These are phyloP conservation scores for Rhombomys opimus DNA, from an alignment of 2,113 vertebrate species.

Conservation along the genomic window DNA sequence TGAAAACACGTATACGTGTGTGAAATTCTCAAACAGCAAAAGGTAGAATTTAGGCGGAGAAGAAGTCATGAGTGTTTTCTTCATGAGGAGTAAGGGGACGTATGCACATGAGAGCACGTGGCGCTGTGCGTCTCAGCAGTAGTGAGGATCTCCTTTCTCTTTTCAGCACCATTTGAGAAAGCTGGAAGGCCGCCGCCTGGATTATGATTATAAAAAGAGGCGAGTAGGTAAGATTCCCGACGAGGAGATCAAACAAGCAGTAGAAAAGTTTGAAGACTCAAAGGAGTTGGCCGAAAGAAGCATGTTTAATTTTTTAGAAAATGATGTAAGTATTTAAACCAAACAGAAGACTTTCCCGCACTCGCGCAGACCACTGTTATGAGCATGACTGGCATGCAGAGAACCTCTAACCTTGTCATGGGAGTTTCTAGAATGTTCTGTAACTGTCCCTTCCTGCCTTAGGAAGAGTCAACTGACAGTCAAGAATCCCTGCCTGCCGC, in stretches of 20 bases:
- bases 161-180: conserved; percentile 95
- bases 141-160: neutral
- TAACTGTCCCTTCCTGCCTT: neutral
- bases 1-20: rapidly evolving
- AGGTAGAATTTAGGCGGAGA: neutral
- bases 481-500: neutral
- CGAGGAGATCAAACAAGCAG: conserved; percentile 94
- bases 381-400: neutral
- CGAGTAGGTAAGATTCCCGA: conserved; percentile 94
- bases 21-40: neutral
- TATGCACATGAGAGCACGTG: rapidly evolving
- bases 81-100: neutral
- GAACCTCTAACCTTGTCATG: neutral
- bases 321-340: conserved; percentile 91
- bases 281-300: conserved; percentile 96
- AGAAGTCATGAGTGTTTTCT: neutral
- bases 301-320: conserved; percentile 99
- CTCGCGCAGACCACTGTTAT: neutral
- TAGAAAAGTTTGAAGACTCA: conserved; percentile 98
- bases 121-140: neutral
- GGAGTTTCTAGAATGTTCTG: neutral
- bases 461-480: neutral
- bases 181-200: conserved; percentile 95
- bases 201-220: conserved; percentile 98
- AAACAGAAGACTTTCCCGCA: conserved; percentile 4